Base-by-base conservation (phyloP, 2,113 vertebrate species). In the Rhinichthys klamathensis region DNA sequence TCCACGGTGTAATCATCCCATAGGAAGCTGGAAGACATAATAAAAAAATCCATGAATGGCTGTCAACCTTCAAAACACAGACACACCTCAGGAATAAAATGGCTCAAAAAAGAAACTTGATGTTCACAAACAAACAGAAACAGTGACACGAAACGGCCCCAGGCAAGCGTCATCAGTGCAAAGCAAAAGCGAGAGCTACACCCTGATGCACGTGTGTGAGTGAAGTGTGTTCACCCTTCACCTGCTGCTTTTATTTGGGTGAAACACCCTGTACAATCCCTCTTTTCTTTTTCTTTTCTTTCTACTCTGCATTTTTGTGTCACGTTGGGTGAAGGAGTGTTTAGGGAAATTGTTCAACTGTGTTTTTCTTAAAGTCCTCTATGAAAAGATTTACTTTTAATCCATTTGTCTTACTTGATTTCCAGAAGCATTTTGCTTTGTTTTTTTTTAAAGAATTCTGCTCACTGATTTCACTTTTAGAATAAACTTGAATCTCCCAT, bases 1-100 rank as follows among this genome's bases (percentile, higher is more conserved):
- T 96, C 91, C 13, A 99, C 95, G 0, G 93, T 93, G 90, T 97
- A 97, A 46, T 97, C 95, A 0, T 95, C 93, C 89, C 84, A 90
- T 60, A 92, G 89, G 84, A 99, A 97, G 87, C 98, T 99, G 90
- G 1, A 11, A 0, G 12, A 18, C 27, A 38, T 32, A 27, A 2
- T 8, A 32, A 88, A 85, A 82, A 78, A 76, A 54, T 41, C 12
- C 15, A 56, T 82, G 4, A 49, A 25, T 79, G 54, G 18, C 56
- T 85, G 38, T 73, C 32, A 60, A 21, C 18, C 11, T 44, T 27
- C 56, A 67, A 6, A 51, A 60, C 25, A 77, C 27, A 79, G 61
- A 72, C 79, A 86, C 85, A 65, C 78, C 67, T 84, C n/a, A 25
- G 49, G 78, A 80, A 41, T 41, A 44, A 80, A 58, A 78, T 3